phyloP scores from a whole-genome alignment of 2,888 invertebrate species.

The Eurytoma adleriae region DNA sequence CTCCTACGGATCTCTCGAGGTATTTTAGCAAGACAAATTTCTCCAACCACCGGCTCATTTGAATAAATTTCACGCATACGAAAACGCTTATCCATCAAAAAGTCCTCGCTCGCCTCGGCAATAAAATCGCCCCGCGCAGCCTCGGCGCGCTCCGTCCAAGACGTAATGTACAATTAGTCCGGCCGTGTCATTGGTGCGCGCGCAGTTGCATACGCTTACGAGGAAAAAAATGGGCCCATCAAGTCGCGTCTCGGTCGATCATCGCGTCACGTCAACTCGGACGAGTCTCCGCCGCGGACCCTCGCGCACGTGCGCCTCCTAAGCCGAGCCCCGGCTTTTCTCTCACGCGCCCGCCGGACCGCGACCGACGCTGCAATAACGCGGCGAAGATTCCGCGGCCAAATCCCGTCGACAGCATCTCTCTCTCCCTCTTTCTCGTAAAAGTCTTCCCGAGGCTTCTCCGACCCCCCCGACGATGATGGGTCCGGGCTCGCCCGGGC shows the following conservation, averaged over 20 bases:
- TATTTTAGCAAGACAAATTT: not conserved
- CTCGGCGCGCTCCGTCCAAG: conserved; percentile 2
- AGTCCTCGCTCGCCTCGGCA: conserved; percentile 39
- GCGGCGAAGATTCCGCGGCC: conserved; percentile 59
- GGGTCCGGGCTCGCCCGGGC: conserved; percentile 6
- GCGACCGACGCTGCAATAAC: conserved; percentile 36
- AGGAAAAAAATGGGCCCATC: conserved; percentile 11
- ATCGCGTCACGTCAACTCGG: conserved; percentile 48
- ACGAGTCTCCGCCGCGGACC: conserved; percentile 38
- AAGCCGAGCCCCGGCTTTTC: conserved; percentile 51
- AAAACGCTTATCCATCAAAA: conserved; percentile 9
- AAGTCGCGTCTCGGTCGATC: conserved; percentile 51
- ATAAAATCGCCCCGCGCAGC: conserved; percentile 18
- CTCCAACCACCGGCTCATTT: not conserved
- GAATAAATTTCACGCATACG: conserved; percentile 32
- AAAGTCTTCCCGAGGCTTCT: conserved; percentile 61
- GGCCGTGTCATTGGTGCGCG: conserved; percentile 44
- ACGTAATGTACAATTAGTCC: conserved; percentile 52
- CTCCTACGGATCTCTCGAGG: too few species aligned
- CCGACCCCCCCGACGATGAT: not conserved
- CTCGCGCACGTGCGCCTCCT: conserved; percentile 5
- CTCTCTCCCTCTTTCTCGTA: conserved; percentile 58
- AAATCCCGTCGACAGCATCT: conserved; percentile 62
- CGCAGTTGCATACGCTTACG: conserved; percentile 32
- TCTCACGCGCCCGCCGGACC: conserved; percentile 34